These are phyloP conservation scores for Pachypanchax playfairii DNA, from an alignment of 2,113 vertebrate genomes.

Conservation along the genomic window DNA sequence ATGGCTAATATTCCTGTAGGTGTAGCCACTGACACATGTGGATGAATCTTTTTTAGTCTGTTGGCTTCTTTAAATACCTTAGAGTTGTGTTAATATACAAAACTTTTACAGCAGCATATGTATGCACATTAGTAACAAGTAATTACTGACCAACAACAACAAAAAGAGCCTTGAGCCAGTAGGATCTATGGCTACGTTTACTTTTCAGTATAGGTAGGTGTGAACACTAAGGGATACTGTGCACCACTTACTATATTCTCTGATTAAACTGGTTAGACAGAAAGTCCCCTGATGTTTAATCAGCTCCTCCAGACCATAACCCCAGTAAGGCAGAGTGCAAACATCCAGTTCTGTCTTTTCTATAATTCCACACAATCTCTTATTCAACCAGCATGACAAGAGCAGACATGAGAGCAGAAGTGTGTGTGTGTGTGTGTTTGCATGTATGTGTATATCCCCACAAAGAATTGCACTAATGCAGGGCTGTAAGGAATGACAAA, in stretches of 20 bases:
- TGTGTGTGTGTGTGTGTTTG: not conserved
- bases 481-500: conserved; percentile 45
- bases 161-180: conserved; percentile 41
- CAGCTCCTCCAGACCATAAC: conserved; percentile 73
- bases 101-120: conserved; percentile 26
- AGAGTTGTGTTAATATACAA: conserved; percentile 43
- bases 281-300: conserved; percentile 70
- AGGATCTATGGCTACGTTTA: conserved; percentile 76
- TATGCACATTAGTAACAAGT: conserved; percentile 46
- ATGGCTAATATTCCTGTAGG: conserved; percentile 23
- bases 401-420: conserved; percentile 26
- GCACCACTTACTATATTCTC: conserved; percentile 68
- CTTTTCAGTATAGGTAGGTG: conserved; percentile 66
- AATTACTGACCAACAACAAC: conserved; percentile 20
- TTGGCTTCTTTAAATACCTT: conserved; percentile 68
- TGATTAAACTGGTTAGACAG: conserved; percentile 69
- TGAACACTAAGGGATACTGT: conserved; percentile 60
- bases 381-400: conserved; percentile 73
- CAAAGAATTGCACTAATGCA: conserved; percentile 14
- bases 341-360: conserved; percentile 67
- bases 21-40: conserved; percentile 40
- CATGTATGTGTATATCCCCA: not conserved
- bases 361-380: conserved; percentile 65
- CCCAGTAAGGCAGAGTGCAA: conserved; percentile 65
- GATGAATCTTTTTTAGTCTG: conserved; percentile 36